Conservation (phyloP, 2,113 vertebrate genomes). For the Puma concolor region DNA sequence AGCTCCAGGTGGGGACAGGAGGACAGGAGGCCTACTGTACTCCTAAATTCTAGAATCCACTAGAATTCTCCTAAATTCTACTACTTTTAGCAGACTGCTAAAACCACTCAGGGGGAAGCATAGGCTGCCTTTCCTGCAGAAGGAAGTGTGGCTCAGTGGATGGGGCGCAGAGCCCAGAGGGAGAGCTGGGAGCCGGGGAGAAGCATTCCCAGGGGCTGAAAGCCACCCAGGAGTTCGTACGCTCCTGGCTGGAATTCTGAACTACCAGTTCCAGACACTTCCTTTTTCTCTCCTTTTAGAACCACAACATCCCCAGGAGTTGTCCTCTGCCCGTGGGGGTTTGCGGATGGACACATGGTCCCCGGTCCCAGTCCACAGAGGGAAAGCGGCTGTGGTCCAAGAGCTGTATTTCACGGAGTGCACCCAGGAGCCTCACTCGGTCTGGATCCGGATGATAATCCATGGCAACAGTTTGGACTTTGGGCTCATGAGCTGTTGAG, state of each 20-base stretch:
- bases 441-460: background rate
- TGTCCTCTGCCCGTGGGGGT: no score
- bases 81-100: background rate
- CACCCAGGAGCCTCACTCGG: background rate
- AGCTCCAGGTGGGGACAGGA: background rate
- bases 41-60: background rate
- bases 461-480: background rate
- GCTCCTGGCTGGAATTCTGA: background rate
- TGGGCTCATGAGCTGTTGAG: background rate
- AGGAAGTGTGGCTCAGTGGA: background rate
- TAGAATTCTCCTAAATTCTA: background rate
- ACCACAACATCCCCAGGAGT: background rate
- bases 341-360: no score
- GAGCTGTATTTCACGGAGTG: background rate
- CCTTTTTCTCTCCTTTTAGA: background rate
- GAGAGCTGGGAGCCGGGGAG: background rate
- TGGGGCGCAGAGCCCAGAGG: background rate
- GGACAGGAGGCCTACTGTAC: background rate
- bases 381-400: background rate
- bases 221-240: background rate
- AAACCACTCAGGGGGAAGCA: background rate
- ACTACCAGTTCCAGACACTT: fast-evolving
- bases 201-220: background rate
- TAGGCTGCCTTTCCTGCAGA: background rate
- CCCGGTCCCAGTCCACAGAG: background rate